Evolutionary conservation across 2,888 invertebrate genomes (phyloP).

Genomic region (Galerucella nymphaeae): DNA sequence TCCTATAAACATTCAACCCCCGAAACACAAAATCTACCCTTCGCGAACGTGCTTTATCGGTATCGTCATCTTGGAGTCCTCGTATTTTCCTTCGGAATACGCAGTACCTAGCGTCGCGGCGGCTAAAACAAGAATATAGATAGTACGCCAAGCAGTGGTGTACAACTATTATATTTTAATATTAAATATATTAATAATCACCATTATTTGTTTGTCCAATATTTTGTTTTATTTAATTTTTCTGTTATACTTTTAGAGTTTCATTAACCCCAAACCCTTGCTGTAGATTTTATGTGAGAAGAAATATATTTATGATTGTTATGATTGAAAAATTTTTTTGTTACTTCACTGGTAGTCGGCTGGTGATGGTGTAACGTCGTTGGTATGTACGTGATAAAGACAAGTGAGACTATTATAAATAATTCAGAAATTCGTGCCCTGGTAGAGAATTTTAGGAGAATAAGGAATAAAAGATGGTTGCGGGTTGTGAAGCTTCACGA

Average conservation of each 20-base stretch:
- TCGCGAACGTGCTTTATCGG: constrained; percentile 6
- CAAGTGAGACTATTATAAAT: constrained; percentile 57
- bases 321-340: neutral
- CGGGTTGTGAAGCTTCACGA: constrained; percentile 20
- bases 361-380: constrained; percentile 1
- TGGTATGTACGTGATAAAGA: constrained; percentile 37
- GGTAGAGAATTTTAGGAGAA: constrained; percentile 46
- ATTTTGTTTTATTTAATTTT: too few species aligned
- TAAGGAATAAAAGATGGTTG: constrained; percentile 22
- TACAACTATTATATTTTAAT: too few species aligned
- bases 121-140: neutral
- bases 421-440: constrained; percentile 56
- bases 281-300: too few species aligned
- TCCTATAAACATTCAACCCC: neutral
- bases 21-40: constrained; percentile 1
- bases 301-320: too few species aligned
- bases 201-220: too few species aligned
- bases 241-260: too few species aligned
- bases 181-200: too few species aligned
- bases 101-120: neutral
- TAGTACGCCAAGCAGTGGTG: constrained; percentile 4
- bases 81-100: neutral
- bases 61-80: constrained; percentile 1
- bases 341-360: neutral
- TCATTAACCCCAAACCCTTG: too few species aligned